phyloP scores from a whole-genome alignment of 2,888 invertebrate genomes.

The Cosmopolites sordidus region DNA sequence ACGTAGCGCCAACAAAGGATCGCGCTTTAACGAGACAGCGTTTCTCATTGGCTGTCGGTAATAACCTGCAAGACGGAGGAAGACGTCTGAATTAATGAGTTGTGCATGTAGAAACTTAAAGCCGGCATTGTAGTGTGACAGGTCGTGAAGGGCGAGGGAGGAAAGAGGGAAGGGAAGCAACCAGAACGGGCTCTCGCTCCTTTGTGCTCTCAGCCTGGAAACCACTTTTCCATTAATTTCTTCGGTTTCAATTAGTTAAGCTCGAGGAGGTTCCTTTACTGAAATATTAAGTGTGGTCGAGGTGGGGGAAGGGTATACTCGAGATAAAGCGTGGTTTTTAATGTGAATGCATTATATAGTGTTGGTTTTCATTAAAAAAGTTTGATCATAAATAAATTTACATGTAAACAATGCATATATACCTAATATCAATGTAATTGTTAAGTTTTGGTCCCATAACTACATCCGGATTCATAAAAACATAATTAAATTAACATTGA shows the following conservation, averaged over 20 bases:
- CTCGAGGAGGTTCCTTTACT: constrained; percentile 15
- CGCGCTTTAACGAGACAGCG: constrained; percentile 42
- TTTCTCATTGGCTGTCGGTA: constrained; percentile 46
- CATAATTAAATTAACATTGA: too few relatives aligned
- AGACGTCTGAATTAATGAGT: constrained; percentile 48
- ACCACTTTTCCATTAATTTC: constrained; percentile 26
- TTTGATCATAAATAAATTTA: too few relatives aligned
- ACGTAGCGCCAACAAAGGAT: constrained; percentile 39
- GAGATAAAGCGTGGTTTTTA: neutral
- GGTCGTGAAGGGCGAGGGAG: constrained; percentile 6
- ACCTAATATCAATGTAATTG: too few relatives aligned
- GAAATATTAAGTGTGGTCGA: constrained; percentile 18
- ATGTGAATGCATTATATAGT: too few relatives aligned
- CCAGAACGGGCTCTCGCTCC: neutral
- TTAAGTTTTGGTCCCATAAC: too few relatives aligned
- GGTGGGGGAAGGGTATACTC: neutral
- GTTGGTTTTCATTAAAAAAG: too few relatives aligned
- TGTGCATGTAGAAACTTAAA: constrained; percentile 31
- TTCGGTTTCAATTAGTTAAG: constrained; percentile 26
- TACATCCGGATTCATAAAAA: too few relatives aligned
- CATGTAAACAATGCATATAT: too few relatives aligned
- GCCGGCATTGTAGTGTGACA: constrained; percentile 29
- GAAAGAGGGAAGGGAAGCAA: neutral
- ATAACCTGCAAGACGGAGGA: constrained; percentile 45
- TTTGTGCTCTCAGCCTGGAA: constrained; percentile 1